Base-by-base conservation (phyloP, 2,888 invertebrate species). In the Callinectes sapidus region DNA sequence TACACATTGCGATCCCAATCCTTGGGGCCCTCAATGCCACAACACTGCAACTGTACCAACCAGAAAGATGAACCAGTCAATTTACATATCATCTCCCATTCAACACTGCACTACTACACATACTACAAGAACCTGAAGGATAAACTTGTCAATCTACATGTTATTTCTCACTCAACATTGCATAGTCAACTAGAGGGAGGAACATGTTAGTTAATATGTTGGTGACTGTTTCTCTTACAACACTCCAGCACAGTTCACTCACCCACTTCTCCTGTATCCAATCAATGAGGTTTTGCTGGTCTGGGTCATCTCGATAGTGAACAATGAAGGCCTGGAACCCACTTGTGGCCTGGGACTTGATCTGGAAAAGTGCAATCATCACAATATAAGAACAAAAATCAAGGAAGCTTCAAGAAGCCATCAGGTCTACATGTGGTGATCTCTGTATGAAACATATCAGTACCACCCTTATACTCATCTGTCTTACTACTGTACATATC, bases 231-330 rank as follows among this genome's bases (percentile, higher is more conserved):
- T 48, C 48, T 48, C 5, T 48, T 48, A 8, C 48, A 48, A 48
- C 23, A 61, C 61, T 61, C n/a, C n/a, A 35, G 88, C 39, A 10
- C 91, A 28, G 71, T 35, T 66, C 89, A 95, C 96, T 95, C 96
- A 98, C 97, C 99, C 99, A 99, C 96, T 98, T 98, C 96, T 98
- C 98, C 96, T 99, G 99, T 95, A 99, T 99, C 99, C 99, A 99
- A 95, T 99, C 99, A 95, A 99, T 99, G 90, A 99, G 97, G 96
- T 99, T 99, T 96, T 99, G 99, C 95, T 99, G 98, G 96, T 99
- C 99, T 1, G 98, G 98, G 96, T 99, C 99, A 96, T 99, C 99
- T 95, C 99, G 97, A 96, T 99, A 99, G 95, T 98, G 98, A 61
- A 98, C 98, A 95, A 99, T 99, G 96, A 98, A 98, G 0, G 98